These are phyloP conservation scores for Gnatocerus cornutus DNA, from an alignment of 2,888 invertebrate species.

Conservation along the genomic window DNA sequence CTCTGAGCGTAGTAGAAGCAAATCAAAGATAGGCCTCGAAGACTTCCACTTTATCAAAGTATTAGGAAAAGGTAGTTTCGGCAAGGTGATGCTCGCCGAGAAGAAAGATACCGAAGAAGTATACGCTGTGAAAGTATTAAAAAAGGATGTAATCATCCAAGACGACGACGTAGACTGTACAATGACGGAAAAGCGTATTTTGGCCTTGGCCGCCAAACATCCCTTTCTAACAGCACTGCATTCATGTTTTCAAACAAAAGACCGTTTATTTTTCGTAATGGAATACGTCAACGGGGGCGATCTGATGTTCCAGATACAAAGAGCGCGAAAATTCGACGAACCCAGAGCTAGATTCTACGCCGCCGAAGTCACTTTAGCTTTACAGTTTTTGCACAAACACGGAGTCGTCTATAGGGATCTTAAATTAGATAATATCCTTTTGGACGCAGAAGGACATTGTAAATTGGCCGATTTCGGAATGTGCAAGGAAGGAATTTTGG, in stretches of 20 bases:
- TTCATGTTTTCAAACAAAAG: conserved; percentile 96
- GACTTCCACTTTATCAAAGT: conserved; percentile 99
- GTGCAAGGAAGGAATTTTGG: conserved; percentile 95
- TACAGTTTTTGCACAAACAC: conserved; percentile 97
- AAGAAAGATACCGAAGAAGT: conserved; percentile 94
- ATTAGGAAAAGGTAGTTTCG: conserved; percentile 98
- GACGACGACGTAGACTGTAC: conserved; percentile 99
- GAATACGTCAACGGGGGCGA: conserved; percentile 99
- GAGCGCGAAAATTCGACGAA: conserved; percentile 98
- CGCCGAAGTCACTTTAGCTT: conserved; percentile 97
- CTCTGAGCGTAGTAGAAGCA: conserved; percentile 54
- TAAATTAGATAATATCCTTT: conserved; percentile 97
- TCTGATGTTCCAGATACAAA: conserved; percentile 99
- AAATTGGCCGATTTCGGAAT: conserved; percentile 94
- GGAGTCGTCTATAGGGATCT: conserved; percentile 99
- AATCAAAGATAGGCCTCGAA: conserved; percentile 80
- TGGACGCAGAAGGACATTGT: conserved; percentile 96
- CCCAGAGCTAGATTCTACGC: conserved; percentile 97
- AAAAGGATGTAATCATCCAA: conserved; percentile 98
- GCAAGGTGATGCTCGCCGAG: conserved; percentile 99
- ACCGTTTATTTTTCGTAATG: conserved; percentile 97
- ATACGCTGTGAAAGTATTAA: conserved; percentile 90
- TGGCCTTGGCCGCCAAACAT: conserved; percentile 97
- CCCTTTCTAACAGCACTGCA: conserved; percentile 98
- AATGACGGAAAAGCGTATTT: conserved; percentile 97